These are phyloP conservation scores for Abrostola tripartita DNA, from an alignment of 2,888 invertebrate species.

Conservation along the genomic window DNA sequence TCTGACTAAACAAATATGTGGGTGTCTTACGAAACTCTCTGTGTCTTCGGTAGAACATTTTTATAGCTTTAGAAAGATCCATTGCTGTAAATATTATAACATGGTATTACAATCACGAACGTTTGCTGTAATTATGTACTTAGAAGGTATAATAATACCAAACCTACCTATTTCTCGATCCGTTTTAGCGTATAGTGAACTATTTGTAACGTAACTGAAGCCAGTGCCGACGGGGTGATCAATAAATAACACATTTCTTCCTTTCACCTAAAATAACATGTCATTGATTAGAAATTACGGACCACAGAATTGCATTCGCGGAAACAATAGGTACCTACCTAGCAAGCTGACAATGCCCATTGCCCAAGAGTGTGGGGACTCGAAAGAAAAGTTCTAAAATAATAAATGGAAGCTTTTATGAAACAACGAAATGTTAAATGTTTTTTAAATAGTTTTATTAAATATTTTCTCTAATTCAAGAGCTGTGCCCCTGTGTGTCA, in stretches of 20 bases:
- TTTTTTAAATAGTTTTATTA: too few species aligned
- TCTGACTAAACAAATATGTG: slow-evolving; percentile 95
- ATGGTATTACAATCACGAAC: slow-evolving; percentile 5
- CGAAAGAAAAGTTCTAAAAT: too few species aligned
- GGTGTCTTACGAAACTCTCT: slow-evolving; percentile 92
- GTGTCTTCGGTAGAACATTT: slow-evolving; percentile 90
- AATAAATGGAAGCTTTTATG: too few species aligned
- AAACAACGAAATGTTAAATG: too few species aligned
- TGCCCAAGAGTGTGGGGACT: too few species aligned
- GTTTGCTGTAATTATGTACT: slow-evolving; percentile 9
- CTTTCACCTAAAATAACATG: slow-evolving; percentile 87
- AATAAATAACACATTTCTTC: slow-evolving; percentile 94
- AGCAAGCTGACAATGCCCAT: too few species aligned
- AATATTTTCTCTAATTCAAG: too few species aligned
- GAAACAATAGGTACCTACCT: too few species aligned
- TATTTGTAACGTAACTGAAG: slow-evolving; percentile 92
- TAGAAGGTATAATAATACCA: background rate
- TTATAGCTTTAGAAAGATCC: slow-evolving; percentile 92
- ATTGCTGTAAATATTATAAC: slow-evolving; percentile 80
- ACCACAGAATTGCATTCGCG: too few species aligned
- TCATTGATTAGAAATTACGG: too few species aligned
- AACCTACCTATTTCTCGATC: slow-evolving; percentile 79
- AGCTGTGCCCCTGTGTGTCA: too few species aligned
- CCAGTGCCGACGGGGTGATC: slow-evolving; percentile 97
- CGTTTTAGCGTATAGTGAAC: slow-evolving; percentile 70